Evolutionary conservation across 2,888 invertebrate species (phyloP).

Genomic region (Steinernema hermaphroditum): DNA sequence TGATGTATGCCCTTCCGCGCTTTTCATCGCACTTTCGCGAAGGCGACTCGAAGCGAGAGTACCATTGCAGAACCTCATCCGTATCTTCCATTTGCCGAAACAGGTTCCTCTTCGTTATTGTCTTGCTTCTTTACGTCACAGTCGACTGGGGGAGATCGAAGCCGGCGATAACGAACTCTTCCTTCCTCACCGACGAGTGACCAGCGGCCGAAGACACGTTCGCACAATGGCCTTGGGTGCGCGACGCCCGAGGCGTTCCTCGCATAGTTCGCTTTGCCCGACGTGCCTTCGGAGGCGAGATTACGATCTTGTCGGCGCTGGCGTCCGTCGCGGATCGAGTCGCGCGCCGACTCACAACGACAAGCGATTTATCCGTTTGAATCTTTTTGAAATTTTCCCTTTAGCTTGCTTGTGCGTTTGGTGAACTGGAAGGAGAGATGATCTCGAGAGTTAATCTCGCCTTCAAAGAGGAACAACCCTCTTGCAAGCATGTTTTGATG

Average conservation of each 20-base stretch:
- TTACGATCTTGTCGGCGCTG: not conserved
- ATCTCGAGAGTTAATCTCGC: no score
- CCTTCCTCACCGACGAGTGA: not conserved
- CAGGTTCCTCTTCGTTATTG: not conserved
- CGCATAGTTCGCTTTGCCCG: not conserved
- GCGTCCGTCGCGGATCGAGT: not conserved
- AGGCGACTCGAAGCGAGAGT: no score
- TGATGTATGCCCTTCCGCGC: no score
- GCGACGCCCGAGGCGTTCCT: not conserved
- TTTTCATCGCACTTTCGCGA: no score
- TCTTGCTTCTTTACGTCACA: conserved; percentile 1
- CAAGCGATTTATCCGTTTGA: not conserved
- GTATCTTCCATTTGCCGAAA: not conserved
- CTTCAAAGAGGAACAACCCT: no score
- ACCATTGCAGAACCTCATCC: not conserved
- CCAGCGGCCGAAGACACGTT: conserved; percentile 4
- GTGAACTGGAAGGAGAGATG: no score
- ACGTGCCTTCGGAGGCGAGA: not conserved
- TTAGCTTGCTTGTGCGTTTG: no score
- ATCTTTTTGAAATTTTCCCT: no score
- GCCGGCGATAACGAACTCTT: not conserved
- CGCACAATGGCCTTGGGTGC: not conserved
- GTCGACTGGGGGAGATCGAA: not conserved
- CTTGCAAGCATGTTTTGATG: no score
- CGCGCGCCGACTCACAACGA: not conserved